Conservation (phyloP, 2,888 invertebrate species). For the Eueremaeus valkanovi region DNA sequence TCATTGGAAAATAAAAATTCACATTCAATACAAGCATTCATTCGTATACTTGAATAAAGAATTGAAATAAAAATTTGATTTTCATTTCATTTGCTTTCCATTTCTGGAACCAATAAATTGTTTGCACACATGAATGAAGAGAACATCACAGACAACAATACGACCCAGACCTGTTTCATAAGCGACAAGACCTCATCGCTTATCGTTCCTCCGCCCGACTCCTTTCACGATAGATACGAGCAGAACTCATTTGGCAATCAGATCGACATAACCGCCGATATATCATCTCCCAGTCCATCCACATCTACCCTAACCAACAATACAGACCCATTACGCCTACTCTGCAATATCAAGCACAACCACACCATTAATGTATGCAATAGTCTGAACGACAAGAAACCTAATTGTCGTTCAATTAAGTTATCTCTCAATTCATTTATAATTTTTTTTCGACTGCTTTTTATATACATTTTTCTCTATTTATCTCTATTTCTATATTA, state of each 20-base stretch:
- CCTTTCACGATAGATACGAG: not conserved
- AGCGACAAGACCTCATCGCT: not conserved
- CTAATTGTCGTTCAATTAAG: not conserved
- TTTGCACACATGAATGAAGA: not conserved
- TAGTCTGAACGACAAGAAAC: too few relatives aligned
- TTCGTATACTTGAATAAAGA: too few relatives aligned
- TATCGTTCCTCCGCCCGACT: constrained; percentile 5
- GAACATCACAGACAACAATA: not conserved
- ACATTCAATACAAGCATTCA: too few relatives aligned
- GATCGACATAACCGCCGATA: not conserved
- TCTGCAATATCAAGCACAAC: constrained; percentile 13
- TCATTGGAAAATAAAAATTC: too few relatives aligned
- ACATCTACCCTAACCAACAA: constrained; percentile 8
- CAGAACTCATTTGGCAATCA: not conserved
- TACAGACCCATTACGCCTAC: not conserved
- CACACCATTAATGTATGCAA: not conserved
- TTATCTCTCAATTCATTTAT: not conserved
- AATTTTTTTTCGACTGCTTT: not conserved
- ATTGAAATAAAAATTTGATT: too few relatives aligned
- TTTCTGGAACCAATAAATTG: not conserved
- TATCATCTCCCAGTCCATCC: constrained; percentile 14
- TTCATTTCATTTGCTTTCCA: not conserved
- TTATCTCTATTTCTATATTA: not conserved
- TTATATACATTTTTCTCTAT: not conserved
- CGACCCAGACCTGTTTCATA: constrained; percentile 1